These are phyloP conservation scores for Phasianus colchicus DNA, from an alignment of 2,113 vertebrate species.

Conservation along the genomic window DNA sequence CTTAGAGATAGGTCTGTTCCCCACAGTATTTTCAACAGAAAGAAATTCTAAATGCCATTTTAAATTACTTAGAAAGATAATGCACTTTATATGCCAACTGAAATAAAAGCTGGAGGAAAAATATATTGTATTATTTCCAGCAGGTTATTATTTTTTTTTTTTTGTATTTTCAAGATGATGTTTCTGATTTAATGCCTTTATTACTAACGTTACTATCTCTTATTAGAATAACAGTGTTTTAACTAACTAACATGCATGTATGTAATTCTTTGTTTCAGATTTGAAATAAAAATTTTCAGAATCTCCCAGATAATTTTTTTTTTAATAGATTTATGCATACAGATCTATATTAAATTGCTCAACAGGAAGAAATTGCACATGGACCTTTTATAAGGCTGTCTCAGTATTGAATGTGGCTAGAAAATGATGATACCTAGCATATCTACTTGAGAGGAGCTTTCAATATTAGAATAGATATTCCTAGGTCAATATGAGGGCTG, in stretches of 20 bases:
- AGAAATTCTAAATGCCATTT: not conserved
- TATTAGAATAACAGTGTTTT: not conserved
- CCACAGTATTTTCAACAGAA: not conserved
- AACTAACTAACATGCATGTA: not conserved
- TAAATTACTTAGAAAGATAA: constrained; percentile 6
- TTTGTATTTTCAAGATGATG: not conserved
- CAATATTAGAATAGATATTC: not conserved
- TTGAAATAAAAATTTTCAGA: not conserved
- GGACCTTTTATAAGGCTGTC: not conserved
- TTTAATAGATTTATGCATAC: not conserved
- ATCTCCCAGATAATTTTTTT: not conserved
- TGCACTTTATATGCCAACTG: not conserved
- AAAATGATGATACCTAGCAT: fast-evolving
- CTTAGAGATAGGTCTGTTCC: not conserved
- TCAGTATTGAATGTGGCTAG: not conserved
- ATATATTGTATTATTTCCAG: not conserved
- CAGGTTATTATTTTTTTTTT: not conserved
- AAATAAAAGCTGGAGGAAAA: not conserved
- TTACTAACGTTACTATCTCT: not conserved
- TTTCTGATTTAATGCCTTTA: not conserved
- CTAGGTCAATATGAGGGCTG: not conserved
- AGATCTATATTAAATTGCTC: not conserved
- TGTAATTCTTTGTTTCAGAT: not conserved
- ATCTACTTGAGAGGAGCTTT: not conserved
- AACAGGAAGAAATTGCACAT: not conserved